Conservation (phyloP, 2,797 vertebrate species). For the Fundulus diaphanus region DNA sequence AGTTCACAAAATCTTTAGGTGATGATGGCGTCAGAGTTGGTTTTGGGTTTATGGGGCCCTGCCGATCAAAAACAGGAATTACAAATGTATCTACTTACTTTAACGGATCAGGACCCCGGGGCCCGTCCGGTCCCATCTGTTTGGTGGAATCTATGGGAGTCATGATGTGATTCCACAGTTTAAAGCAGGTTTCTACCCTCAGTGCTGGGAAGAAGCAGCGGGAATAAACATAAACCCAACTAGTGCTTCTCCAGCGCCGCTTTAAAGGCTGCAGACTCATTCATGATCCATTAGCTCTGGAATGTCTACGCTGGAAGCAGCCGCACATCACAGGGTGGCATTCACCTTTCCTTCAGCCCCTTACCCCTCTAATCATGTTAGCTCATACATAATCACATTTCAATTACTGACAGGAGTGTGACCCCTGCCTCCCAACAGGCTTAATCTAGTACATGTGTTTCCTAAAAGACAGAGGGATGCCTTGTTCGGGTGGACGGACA, state of each 20-base stretch:
- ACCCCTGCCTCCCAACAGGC: constrained; percentile 76
- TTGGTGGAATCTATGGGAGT: neutral
- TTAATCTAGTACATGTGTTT: constrained; percentile 85
- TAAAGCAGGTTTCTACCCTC: constrained; percentile 7
- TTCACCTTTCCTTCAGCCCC: constrained; percentile 75
- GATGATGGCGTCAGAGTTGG: neutral
- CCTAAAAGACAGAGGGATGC: constrained; percentile 72
- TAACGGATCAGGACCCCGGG: neutral
- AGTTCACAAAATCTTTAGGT: neutral
- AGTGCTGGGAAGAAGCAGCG: constrained; percentile 3
- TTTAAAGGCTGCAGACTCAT: constrained; percentile 56
- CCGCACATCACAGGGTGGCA: constrained; percentile 73
- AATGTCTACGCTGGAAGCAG: constrained; percentile 74
- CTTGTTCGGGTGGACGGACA: constrained; percentile 63
- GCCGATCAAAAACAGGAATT: neutral
- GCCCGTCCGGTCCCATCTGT: constrained; percentile 2
- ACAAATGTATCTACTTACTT: neutral
- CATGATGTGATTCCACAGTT: constrained; percentile 4
- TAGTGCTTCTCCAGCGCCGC: constrained; percentile 26
- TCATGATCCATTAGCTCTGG: constrained; percentile 79
- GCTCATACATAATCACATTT: constrained; percentile 83
- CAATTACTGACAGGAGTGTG: constrained; percentile 84
- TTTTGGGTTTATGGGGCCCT: neutral
- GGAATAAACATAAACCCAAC: constrained; percentile 23
- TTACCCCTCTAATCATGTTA: constrained; percentile 79